These are phyloP conservation scores for Tetheella fluctuosa DNA, from an alignment of 2,888 invertebrate species.

Conservation along the genomic window DNA sequence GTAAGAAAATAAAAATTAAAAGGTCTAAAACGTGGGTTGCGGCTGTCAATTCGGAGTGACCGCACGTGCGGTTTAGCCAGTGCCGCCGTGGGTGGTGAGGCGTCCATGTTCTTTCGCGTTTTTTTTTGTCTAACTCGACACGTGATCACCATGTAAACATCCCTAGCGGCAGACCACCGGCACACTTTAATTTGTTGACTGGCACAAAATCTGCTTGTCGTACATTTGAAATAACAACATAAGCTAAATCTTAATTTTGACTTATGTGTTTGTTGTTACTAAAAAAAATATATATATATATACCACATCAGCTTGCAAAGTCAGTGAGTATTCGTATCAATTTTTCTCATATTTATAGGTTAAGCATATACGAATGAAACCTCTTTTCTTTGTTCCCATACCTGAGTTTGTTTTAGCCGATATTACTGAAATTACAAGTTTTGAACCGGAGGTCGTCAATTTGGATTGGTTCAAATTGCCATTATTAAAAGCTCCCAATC, in stretches of 20 bases:
- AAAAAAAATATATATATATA: no score
- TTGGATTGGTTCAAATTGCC: constrained; percentile 55
- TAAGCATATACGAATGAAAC: not conserved
- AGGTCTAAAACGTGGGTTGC: constrained; percentile 28
- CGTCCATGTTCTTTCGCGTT: constrained; percentile 30
- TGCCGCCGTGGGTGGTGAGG: constrained; percentile 46
- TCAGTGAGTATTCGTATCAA: no score
- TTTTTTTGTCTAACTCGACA: constrained; percentile 51
- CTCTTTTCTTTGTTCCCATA: not conserved
- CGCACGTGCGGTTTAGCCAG: constrained; percentile 46
- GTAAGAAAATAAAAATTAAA: not conserved
- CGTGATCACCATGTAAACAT: constrained; percentile 56
- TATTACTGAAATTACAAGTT: constrained; percentile 44
- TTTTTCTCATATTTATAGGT: not conserved
- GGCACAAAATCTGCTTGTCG: constrained; percentile 22
- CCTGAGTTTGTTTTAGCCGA: constrained; percentile 9
- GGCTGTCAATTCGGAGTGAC: constrained; percentile 37
- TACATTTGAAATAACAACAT: constrained; percentile 25
- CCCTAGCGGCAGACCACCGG: constrained; percentile 42
- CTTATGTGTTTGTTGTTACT: not conserved
- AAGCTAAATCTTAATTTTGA: constrained; percentile 18
- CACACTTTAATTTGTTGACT: constrained; percentile 16
- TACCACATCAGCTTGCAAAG: no score
- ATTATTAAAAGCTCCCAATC: constrained; percentile 59
- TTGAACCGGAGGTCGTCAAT: constrained; percentile 55